These are phyloP conservation scores for Omphaloscelis lunosa DNA, from an alignment of 2,888 invertebrate species.

Conservation along the genomic window DNA sequence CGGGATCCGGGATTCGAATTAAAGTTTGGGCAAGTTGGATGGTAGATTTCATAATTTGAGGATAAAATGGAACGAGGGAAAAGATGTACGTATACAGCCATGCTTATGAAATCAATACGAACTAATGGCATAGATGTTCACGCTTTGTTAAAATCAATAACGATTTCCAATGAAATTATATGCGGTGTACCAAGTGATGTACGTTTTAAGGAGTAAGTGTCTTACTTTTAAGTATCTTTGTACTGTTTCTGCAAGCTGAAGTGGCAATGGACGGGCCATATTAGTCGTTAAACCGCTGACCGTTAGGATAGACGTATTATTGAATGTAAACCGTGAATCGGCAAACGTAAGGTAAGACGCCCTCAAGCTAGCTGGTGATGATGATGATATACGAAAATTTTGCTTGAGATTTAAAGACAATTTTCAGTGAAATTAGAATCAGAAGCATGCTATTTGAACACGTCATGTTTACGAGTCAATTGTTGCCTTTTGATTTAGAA, in stretches of 20 bases:
- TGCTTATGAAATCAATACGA: constrained; percentile 12
- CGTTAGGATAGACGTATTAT: too few relatives aligned
- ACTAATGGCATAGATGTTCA: too few relatives aligned
- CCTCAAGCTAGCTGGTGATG: too few relatives aligned
- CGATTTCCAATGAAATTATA: not conserved
- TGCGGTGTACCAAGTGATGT: too few relatives aligned
- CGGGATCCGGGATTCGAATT: constrained; percentile 4
- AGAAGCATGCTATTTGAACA: not conserved
- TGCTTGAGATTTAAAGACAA: too few relatives aligned
- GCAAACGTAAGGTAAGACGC: too few relatives aligned
- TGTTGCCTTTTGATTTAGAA: not conserved
- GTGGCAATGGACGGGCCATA: too few relatives aligned
- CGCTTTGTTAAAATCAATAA: not conserved
- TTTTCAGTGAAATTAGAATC: not conserved
- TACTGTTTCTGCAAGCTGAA: not conserved
- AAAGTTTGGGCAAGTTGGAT: constrained; percentile 17
- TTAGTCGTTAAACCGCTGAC: too few relatives aligned
- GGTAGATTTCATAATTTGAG: constrained; percentile 14
- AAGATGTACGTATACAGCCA: not conserved
- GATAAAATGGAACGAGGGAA: constrained; percentile 20
- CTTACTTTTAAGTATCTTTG: not conserved
- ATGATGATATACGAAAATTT: not conserved
- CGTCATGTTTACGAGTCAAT: not conserved
- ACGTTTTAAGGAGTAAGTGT: not conserved
- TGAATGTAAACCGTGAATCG: too few relatives aligned